These are phyloP conservation scores for Sternarchorhynchus goeldii DNA, from an alignment of 2,797 vertebrate genomes.

Conservation along the genomic window DNA sequence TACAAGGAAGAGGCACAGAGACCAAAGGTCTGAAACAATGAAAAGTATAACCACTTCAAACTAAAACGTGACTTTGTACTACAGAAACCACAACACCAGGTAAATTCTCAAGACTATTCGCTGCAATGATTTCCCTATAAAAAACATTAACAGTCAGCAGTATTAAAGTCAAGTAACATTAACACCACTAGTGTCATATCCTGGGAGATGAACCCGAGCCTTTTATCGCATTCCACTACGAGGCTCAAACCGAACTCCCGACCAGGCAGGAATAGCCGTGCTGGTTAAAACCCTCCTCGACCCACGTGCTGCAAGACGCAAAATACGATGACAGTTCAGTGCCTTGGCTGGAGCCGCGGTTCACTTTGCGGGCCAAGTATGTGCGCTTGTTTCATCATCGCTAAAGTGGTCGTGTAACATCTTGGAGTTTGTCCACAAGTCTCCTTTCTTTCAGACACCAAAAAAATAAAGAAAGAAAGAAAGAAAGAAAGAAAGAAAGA, in stretches of 20 bases:
- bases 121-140: neutral
- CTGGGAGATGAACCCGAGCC: too few species aligned
- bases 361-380: constrained; percentile 15
- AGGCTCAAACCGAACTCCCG: neutral
- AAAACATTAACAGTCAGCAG: neutral
- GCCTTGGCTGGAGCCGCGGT: neutral
- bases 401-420: constrained; percentile 8
- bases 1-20: neutral
- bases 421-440: neutral
- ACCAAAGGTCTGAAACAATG: too few species aligned
- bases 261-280: neutral
- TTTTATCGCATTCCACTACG: neutral
- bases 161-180: neutral
- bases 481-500: neutral
- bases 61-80: neutral
- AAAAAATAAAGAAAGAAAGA: too few species aligned
- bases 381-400: constrained; percentile 26
- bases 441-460: neutral
- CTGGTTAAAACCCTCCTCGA: neutral
- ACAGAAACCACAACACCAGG: neutral
- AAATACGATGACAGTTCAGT: neutral
- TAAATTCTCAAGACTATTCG: too few species aligned
- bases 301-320: neutral
- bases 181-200: too few species aligned
- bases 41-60: neutral